These are phyloP conservation scores for Pseudochaenichthys georgianus DNA, from an alignment of 2,797 vertebrate species.

Conservation along the genomic window DNA sequence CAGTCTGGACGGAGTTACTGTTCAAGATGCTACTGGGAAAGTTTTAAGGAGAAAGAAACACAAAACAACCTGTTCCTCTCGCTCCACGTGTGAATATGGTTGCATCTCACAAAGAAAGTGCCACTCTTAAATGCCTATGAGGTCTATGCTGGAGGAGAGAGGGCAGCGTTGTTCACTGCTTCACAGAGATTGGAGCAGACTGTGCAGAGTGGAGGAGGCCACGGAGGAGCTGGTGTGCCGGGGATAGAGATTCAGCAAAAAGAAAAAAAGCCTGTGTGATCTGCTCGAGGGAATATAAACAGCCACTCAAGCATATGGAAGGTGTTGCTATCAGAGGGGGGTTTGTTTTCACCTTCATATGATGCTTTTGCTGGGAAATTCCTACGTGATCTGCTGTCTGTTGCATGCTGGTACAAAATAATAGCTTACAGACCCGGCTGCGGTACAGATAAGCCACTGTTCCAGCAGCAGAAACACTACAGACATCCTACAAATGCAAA, in stretches of 20 bases:
- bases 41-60: conserved; percentile 44
- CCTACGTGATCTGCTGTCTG: conserved; percentile 8
- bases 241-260: conserved; percentile 36
- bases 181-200: conserved; percentile 64
- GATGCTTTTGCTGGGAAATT: conserved; percentile 25
- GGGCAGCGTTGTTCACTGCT: conserved; percentile 49
- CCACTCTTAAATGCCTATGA: conserved; percentile 34
- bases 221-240: conserved; percentile 39
- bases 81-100: conserved; percentile 23
- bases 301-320: conserved; percentile 48
- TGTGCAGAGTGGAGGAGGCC: conserved; percentile 46
- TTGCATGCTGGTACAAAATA: not conserved
- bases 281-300: conserved; percentile 42
- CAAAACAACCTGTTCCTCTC: conserved; percentile 35
- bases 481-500: conserved; percentile 22
- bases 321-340: conserved; percentile 26
- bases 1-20: not conserved
- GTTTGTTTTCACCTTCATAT: conserved; percentile 38
- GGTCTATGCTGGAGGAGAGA: conserved; percentile 21
- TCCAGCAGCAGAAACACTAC: conserved; percentile 23
- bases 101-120: conserved; percentile 33
- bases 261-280: conserved; percentile 43
- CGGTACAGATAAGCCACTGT: conserved; percentile 25
- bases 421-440: conserved; percentile 7
- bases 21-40: not conserved